phyloP scores from a whole-genome alignment of 2,797 vertebrate genomes.

The Thalassophryne amazonica region DNA sequence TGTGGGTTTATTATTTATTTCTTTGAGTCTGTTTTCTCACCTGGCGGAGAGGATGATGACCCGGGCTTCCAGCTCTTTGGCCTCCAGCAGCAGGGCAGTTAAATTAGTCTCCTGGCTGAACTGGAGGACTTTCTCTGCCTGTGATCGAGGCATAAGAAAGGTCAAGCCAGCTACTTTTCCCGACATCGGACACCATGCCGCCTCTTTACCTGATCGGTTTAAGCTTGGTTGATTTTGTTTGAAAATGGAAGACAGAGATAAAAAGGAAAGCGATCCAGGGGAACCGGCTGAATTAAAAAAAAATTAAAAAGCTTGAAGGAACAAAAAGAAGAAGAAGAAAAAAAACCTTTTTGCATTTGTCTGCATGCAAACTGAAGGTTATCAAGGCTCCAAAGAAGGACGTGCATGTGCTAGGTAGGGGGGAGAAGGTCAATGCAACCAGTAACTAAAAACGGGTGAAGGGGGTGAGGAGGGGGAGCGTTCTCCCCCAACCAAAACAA shows the following conservation, averaged over 20 bases:
- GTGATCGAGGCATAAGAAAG: constrained; percentile 84
- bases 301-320: constrained; percentile 45
- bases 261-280: constrained; percentile 80
- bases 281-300: constrained; percentile 77
- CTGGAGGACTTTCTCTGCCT: constrained; percentile 99
- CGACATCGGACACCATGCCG: constrained; percentile 81
- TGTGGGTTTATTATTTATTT: no score
- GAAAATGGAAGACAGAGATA: constrained; percentile 73
- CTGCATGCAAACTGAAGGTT: constrained; percentile 98
- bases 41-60: constrained; percentile 98
- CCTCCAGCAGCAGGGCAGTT: constrained; percentile 95
- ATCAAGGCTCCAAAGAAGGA: constrained; percentile 94
- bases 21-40: no score
- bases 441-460: constrained; percentile 87
- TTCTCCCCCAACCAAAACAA: constrained; percentile 76
- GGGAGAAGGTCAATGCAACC: constrained; percentile 92
- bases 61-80: constrained; percentile 95
- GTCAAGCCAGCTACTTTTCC: constrained; percentile 73
- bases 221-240: constrained; percentile 64
- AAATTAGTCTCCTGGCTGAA: constrained; percentile 98
- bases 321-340: constrained; percentile 73
- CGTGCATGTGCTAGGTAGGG: constrained; percentile 96
- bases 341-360: constrained; percentile 84
- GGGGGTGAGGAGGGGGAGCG: constrained; percentile 63
- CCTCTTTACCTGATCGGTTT: constrained; percentile 69